phyloP scores from a whole-genome alignment of 2,888 invertebrate genomes.

The Conchocele bisecta region DNA sequence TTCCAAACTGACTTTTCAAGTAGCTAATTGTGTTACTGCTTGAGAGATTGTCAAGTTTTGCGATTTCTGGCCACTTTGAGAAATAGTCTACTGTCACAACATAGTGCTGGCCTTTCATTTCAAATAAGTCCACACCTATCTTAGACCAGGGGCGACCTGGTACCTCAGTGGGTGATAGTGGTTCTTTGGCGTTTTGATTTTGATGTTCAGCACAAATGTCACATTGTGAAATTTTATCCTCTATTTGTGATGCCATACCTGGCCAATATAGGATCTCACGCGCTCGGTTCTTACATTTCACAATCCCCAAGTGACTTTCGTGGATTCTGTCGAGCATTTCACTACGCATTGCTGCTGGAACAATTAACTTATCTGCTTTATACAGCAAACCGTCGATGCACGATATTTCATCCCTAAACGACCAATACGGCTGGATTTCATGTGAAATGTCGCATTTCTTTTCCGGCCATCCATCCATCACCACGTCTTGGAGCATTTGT shows the following conservation, averaged over 20 bases:
- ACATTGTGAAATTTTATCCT: conserved; percentile 25
- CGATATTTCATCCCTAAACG: conserved; percentile 48
- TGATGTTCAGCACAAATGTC: conserved; percentile 28
- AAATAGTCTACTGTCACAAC: conserved; percentile 35
- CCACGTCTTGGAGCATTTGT: too few relatives aligned
- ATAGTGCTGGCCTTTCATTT: conserved; percentile 27
- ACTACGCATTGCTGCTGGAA: conserved; percentile 17
- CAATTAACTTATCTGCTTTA: conserved; percentile 24
- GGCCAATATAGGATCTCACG: conserved; percentile 23
- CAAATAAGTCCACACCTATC: conserved; percentile 33
- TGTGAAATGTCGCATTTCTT: conserved; percentile 12
- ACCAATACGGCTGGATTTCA: conserved; percentile 39
- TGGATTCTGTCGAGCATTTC: conserved; percentile 35
- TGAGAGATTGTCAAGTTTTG: conserved; percentile 26
- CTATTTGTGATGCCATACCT: conserved; percentile 18
- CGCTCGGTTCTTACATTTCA: conserved; percentile 25
- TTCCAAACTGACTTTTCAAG: conserved; percentile 31
- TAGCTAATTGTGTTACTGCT: conserved; percentile 18
- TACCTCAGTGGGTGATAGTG: conserved; percentile 24
- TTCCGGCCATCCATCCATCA: conserved; percentile 54
- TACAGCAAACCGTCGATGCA: conserved; percentile 45
- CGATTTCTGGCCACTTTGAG: conserved; percentile 41
- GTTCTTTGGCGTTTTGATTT: conserved; percentile 23
- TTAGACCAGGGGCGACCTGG: conserved; percentile 30
- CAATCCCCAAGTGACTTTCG: conserved; percentile 24